Conservation (phyloP, 2,888 invertebrate species). For the Pterostichus madidus region DNA sequence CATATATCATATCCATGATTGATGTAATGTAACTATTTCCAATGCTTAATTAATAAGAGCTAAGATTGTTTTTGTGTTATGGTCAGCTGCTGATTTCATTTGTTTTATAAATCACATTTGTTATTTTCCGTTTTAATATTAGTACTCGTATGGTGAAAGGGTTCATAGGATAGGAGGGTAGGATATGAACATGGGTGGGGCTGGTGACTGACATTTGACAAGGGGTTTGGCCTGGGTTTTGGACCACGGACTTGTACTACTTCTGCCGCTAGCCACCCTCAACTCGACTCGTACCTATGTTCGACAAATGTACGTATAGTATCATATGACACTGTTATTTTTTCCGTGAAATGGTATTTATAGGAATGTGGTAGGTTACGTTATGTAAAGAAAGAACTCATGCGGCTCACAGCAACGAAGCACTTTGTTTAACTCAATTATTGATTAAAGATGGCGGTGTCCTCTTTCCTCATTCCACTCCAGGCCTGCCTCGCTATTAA, state of each 20-base stretch:
- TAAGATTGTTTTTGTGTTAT: conserved; percentile 18
- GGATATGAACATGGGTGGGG: conserved; percentile 70
- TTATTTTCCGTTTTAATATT: not conserved
- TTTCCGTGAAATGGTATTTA: no score
- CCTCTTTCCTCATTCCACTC: conserved; percentile 72
- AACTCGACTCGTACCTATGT: not conserved
- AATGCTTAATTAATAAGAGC: conserved; percentile 26
- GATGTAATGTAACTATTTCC: conserved; percentile 20
- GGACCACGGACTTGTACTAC: not conserved
- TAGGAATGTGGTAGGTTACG: no score
- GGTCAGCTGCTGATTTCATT: not conserved
- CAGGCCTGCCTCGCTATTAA: conserved; percentile 74
- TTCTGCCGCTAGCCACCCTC: no score
- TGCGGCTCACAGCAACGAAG: conserved; percentile 71
- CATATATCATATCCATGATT: conserved; percentile 56
- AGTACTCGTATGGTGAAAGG: conserved; percentile 69
- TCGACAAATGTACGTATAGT: not conserved
- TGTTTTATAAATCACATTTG: conserved; percentile 7
- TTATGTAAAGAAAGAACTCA: not conserved
- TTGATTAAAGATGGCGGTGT: conserved; percentile 78
- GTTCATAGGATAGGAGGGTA: conserved; percentile 71
- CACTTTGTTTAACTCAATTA: conserved; percentile 78
- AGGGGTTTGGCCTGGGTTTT: conserved; percentile 70
- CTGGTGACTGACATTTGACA: conserved; percentile 73
- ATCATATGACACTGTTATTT: no score